Evolutionary conservation across 2,113 vertebrate species (phyloP).

Genomic region (Sturnus vulgaris): DNA sequence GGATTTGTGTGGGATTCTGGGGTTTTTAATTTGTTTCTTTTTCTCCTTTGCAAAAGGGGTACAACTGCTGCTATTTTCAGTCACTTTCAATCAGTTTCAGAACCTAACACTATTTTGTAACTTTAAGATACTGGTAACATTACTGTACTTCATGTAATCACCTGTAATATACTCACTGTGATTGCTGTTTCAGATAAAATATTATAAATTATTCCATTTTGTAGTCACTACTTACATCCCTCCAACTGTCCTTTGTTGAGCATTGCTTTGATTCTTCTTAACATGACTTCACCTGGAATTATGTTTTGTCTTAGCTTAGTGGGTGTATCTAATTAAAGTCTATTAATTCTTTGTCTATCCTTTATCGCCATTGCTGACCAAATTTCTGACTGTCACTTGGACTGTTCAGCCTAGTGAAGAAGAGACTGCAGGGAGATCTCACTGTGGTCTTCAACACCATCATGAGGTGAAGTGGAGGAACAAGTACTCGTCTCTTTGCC

Average conservation of each 20-base stretch:
- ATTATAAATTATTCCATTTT: not conserved
- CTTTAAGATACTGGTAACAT: not conserved
- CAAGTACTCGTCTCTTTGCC: not conserved
- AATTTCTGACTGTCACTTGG: not conserved
- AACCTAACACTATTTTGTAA: not conserved
- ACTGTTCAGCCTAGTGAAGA: not conserved
- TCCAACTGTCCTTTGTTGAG: not conserved
- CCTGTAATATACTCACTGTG: not conserved
- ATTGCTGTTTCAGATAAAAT: not conserved
- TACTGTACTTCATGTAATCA: not conserved
- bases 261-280: not conserved
- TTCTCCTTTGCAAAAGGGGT: not conserved
- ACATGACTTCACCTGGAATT: not conserved
- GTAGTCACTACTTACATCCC: not conserved
- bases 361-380: not conserved
- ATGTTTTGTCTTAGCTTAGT: not conserved
- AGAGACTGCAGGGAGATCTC: not conserved
- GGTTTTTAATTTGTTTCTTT: not conserved
- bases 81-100: not conserved
- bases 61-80: not conserved
- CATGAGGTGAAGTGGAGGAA: not conserved
- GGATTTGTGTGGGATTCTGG: fast-evolving
- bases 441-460: not conserved
- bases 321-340: not conserved
- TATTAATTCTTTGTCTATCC: not conserved